Evolutionary conservation across 2,888 invertebrate genomes (phyloP), one percentile per base, ranked within the genome.

Genomic region (Heliconius aoede): DNA sequence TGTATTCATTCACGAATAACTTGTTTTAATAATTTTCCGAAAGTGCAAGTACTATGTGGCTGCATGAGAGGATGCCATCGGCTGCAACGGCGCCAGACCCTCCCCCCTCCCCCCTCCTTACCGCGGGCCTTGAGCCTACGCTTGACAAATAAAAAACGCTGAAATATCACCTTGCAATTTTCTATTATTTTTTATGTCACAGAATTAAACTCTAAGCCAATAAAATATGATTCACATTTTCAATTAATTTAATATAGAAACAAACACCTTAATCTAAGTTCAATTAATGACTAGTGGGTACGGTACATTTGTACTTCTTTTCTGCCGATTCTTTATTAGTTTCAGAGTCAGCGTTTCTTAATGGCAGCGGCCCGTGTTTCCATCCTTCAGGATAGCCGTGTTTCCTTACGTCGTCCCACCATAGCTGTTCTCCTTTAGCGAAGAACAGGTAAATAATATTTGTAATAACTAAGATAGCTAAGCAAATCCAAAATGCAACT

Each of bases 401-500:
- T 74, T 87, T 88, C 87, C 90, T 91, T 0, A 95, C 95, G 76
- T 96, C 95, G 83, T 98, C 97, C 97, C 97, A 98, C 85, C 95
- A 95, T 79, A 97, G 96, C 51, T 96, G 95, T 62, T 97, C 96
- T 0, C 97, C 97, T 80, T 96, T 96, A 0, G 97, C 97, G 86
- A 95, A 97, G 7, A 97, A 73, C 4, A 96, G 83, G 87, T 96
- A 98, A 13, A 97, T 85, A 0, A 96, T 60, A 84, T 97, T 97
- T 2, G 97, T 96, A 1, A 95, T 78, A 0, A 95, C 88, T 78
- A 97, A 95, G 4, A 97, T 95, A 0, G 86, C 96, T 11, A 97
- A 95, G 61, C 97, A 96, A 58, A 98, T 96, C 97, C 97, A 97
- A 87, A 98, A 98, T 0, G 98, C 97, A 0, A 95, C 84, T 32